Conservation (phyloP, 2,797 vertebrate genomes). For the Ciconia nigra region DNA sequence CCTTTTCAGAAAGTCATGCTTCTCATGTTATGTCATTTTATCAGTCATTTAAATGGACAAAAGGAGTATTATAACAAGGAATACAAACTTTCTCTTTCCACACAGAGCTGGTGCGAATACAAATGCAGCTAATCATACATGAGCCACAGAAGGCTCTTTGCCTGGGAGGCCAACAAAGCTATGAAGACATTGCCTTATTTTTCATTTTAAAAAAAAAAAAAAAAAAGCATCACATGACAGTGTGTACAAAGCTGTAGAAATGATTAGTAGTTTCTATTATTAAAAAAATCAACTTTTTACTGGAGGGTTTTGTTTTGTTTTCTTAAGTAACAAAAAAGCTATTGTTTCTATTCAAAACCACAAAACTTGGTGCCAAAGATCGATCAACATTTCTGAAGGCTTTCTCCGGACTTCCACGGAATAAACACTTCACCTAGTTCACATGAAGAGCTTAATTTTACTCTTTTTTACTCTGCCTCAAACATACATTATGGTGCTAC, state of each 20-base stretch:
- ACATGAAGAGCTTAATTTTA: background rate
- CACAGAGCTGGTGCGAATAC: background rate
- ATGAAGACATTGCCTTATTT: background rate
- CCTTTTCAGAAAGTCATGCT: background rate
- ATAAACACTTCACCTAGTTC: background rate
- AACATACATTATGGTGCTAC: background rate
- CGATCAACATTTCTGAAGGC: background rate
- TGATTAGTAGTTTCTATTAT: background rate
- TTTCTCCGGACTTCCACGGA: background rate
- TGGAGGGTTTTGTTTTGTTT: background rate
- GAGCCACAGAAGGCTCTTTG: background rate
- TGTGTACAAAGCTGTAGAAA: background rate
- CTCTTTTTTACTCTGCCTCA: background rate
- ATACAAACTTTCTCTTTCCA: background rate
- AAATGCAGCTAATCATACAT: background rate
- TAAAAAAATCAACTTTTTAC: background rate
- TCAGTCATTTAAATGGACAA: background rate
- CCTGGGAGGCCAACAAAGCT: background rate
- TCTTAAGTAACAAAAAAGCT: background rate
- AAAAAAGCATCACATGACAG: background rate
- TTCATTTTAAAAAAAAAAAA: background rate
- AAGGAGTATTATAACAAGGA: background rate
- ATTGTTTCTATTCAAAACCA: background rate
- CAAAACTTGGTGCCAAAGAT: background rate
- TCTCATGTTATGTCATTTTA: background rate